Conservation (phyloP, 1,140 invertebrate species). For the Arion vulgaris region DNA sequence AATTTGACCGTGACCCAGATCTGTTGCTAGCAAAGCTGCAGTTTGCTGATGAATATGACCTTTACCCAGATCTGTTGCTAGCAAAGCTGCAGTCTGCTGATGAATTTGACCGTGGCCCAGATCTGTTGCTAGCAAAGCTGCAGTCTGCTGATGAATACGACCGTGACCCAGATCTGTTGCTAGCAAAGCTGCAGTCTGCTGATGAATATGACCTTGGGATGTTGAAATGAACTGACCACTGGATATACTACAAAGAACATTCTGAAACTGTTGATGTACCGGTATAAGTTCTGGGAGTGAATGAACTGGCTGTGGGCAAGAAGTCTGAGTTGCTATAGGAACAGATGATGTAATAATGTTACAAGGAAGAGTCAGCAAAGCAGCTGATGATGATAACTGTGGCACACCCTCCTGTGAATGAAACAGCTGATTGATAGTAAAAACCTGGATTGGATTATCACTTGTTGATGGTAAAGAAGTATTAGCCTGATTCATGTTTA, state of each 20-base stretch:
- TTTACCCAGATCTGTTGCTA: background rate
- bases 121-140: background rate
- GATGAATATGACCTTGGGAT: constrained; percentile 26
- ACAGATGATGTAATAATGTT: constrained; percentile 22
- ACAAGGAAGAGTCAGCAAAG: background rate
- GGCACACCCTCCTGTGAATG: background rate
- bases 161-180: too few relatives aligned
- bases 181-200: too few relatives aligned
- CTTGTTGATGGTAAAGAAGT: background rate
- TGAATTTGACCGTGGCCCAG: too few relatives aligned
- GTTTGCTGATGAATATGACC: too few relatives aligned
- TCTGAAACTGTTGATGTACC: constrained; percentile 7
- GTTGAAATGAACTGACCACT: constrained; percentile 15
- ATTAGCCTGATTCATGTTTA: background rate
- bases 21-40: background rate
- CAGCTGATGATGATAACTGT: background rate
- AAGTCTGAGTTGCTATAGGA: background rate
- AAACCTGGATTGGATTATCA: background rate
- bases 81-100: too few relatives aligned
- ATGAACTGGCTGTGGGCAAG: background rate
- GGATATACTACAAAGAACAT: background rate
- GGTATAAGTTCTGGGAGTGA: constrained; percentile 17
- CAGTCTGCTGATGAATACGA: too few relatives aligned
- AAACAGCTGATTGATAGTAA: background rate
- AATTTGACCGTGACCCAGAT: constrained; percentile 10